Base-by-base conservation (phyloP, 2,888 invertebrate genomes). In the Eledona agricola region DNA sequence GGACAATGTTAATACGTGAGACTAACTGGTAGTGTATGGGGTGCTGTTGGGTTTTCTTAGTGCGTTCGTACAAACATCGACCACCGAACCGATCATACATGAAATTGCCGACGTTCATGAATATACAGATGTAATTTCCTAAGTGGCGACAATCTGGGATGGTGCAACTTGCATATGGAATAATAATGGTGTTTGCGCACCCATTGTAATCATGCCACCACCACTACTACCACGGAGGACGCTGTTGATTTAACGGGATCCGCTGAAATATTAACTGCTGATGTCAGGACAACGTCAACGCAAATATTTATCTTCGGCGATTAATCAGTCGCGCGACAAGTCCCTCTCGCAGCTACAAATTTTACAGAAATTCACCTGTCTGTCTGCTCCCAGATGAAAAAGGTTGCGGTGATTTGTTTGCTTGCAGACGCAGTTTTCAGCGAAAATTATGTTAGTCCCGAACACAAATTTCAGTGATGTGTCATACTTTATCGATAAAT, bases 61-160 rank as follows among this genome's bases (percentile, higher is more conserved):
- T 20, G 22, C 20, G 23, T 40, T 12, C 22, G 26, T 38, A 19
- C 16, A 37, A 38, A 42, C 15, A 40, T 51, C 29, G 17, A 11
- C 26, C 16, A 32, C 19, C 26, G 29, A 40, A 11, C 20, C 40
- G 34, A 54, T 50, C 49, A 49, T 37, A 54, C 37, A 45, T 49
- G 45, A 54, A 54, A 54, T 54, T 45, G 53, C 20, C 25, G 54
- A 54, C 53, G 34, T 42, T 69, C 69, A 69, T 69, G 69, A 69
- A 69, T 69, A 69, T 65, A 64, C 67, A 66, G 67, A 69, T 69
- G 67, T 66, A 69, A 69, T 69, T 69, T 69, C 58, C 59, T 58
- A 62, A 69, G 69, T 69, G 69, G 63, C 56, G 57, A 58, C 57
- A 58, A 55, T 52, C 56, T 51, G 50, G n/a, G n/a, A n/a, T 43